Evolutionary conservation across 2,888 invertebrate species (phyloP), one percentile per base, ranked within the genome.

Genomic region (Eupeodes luniger): DNA sequence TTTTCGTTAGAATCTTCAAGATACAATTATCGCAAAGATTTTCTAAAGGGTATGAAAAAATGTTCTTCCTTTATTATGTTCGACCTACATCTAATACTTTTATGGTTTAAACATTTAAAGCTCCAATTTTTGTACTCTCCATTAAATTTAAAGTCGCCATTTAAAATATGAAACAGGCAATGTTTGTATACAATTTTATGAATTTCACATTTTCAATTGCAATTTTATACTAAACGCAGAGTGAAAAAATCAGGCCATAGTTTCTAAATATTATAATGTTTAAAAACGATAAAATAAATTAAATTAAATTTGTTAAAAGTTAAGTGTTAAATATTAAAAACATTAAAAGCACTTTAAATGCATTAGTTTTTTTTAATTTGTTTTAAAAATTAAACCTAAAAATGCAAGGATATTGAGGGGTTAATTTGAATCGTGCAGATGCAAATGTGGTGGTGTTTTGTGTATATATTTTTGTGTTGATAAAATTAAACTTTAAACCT

Each of bases 401-500:
- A 72, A 79, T 84, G 80, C 70, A 59, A 67, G 87, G 87, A 81
- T 27, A 27, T 67, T 74, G 67, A 74, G 80, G 64, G 76, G 57
- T 84, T 76, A 62, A 69, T 49, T 53, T 55, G 61, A 53, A 61
- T 74, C 78, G 88, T 88, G 88, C 88, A 81, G 81, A 88, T 88
- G 88, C 85, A 85, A 64, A 88, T 88, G 88, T 81, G 70, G 88
- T 81, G 70, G 81, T 88, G 88, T 88, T 78, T 36, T 78, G 85
- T 88, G 70, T 70, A 27, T 27, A 27, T 27, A 19, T 77, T 80
- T 88, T 27, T 77, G 87, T 84, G 87, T 87, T 27, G 27, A 19
- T 5, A 44, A 62, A 76, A 4, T 57, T 4, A 44, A 62, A 76
- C 2, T 51, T 61, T 61, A 34, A 36, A 59, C 49, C 55, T 61